Conservation (phyloP, 2,113 vertebrate species). For the Prolemur simus region DNA sequence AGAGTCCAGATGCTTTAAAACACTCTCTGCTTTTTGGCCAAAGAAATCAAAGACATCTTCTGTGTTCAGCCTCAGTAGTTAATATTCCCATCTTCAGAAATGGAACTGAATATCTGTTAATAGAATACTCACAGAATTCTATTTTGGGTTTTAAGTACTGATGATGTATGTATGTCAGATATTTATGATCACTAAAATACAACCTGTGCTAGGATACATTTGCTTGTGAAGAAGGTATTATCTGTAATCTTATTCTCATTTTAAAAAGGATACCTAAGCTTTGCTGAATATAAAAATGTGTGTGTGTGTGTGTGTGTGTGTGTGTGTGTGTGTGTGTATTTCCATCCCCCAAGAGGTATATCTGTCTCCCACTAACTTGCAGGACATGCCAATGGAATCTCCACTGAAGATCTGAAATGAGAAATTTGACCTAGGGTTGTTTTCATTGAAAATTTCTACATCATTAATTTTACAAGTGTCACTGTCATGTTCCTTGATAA, state of each 20-base stretch:
- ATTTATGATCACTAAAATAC: conserved; percentile 24
- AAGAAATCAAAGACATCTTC: not conserved
- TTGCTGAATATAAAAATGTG: not conserved
- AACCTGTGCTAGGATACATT: not conserved
- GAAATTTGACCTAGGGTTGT: conserved; percentile 50
- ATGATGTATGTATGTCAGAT: not conserved
- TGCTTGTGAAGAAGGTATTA: conserved; percentile 45
- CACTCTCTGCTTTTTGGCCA: not conserved
- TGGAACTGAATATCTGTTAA: not conserved
- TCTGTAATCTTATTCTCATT: conserved; percentile 40
- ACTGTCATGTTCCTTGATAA: not conserved
- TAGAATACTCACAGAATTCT: not conserved
- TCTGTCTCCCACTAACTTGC: conserved; percentile 19
- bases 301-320: no score
- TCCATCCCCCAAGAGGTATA: not conserved
- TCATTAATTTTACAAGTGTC: conserved; percentile 46
- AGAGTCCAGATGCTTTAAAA: not conserved
- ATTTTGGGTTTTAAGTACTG: not conserved
- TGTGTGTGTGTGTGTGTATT: no score
- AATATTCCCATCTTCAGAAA: conserved; percentile 4
- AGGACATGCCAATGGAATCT: not conserved
- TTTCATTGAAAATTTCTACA: conserved; percentile 42
- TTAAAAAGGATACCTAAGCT: not conserved
- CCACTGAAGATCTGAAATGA: conserved; percentile 24
- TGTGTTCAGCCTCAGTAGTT: not conserved